Conservation (phyloP, 2,888 invertebrate species). For the Rhagophthalmus giganteus region DNA sequence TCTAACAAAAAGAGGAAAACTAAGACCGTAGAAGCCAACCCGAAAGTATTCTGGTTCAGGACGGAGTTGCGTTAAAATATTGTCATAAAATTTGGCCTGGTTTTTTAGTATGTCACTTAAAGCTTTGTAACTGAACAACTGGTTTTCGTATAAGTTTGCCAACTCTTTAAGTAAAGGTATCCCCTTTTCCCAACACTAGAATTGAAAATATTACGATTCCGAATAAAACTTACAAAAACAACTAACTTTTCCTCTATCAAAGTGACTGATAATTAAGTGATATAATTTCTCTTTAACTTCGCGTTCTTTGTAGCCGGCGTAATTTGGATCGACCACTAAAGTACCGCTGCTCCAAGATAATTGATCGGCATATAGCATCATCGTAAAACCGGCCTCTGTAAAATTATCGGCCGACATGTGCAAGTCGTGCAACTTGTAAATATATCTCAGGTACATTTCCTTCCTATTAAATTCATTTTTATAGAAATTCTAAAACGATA, state of each 20-base stretch:
- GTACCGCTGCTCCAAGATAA: slow-evolving; percentile 78
- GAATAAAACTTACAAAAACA: neutral
- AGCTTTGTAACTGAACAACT: slow-evolving; percentile 84
- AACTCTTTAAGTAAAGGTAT: slow-evolving; percentile 89
- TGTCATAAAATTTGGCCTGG: slow-evolving; percentile 89
- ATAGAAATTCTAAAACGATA: slow-evolving; percentile 82
- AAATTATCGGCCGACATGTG: slow-evolving; percentile 91
- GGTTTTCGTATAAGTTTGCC: slow-evolving; percentile 82
- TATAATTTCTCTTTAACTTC: slow-evolving; percentile 88
- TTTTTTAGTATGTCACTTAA: slow-evolving; percentile 81
- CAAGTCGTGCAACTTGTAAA: slow-evolving; percentile 91
- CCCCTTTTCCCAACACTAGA: slow-evolving; percentile 93
- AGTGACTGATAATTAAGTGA: slow-evolving; percentile 86
- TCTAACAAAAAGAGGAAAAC: slow-evolving; percentile 91
- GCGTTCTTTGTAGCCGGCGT: slow-evolving; percentile 81
- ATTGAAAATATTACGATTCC: slow-evolving; percentile 20
- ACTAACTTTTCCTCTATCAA: slow-evolving; percentile 86
- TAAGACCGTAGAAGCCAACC: slow-evolving; percentile 92
- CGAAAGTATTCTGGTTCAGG: slow-evolving; percentile 95
- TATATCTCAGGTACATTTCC: slow-evolving; percentile 94
- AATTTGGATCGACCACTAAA: slow-evolving; percentile 67
- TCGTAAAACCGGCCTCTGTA: slow-evolving; percentile 92
- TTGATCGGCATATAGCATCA: slow-evolving; percentile 91
- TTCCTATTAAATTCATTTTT: slow-evolving; percentile 93
- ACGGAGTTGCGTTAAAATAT: slow-evolving; percentile 83